These are phyloP conservation scores for Bimastos eiseni DNA, from an alignment of 2,888 invertebrate species.

Conservation along the genomic window DNA sequence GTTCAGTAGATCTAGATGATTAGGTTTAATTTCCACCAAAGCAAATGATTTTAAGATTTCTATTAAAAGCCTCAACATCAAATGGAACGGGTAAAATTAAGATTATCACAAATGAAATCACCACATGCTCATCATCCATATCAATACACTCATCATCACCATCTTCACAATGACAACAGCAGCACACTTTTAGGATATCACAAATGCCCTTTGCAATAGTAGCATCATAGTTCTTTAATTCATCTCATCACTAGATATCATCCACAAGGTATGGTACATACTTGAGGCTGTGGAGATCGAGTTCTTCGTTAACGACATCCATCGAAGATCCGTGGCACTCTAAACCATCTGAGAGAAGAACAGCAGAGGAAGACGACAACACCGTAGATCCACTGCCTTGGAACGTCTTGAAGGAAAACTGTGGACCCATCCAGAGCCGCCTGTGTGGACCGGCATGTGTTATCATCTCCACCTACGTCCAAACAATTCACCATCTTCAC, in stretches of 20 bases:
- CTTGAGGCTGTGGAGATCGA: slow-evolving; percentile 62
- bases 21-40: background rate
- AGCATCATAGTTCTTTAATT: background rate
- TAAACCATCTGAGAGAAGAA: slow-evolving; percentile 60
- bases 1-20: background rate
- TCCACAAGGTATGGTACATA: slow-evolving; percentile 45
- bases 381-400: slow-evolving; percentile 58
- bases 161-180: background rate
- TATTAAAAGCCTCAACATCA: no score
- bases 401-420: slow-evolving; percentile 83
- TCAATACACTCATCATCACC: background rate
- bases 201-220: background rate
- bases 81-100: no score
- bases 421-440: slow-evolving; percentile 98
- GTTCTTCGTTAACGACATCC: slow-evolving; percentile 60
- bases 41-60: background rate
- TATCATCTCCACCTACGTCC: slow-evolving; percentile 83
- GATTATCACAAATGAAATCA: no score
- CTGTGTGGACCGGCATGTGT: slow-evolving; percentile 94
- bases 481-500: background rate
- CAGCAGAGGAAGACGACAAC: slow-evolving; percentile 60
- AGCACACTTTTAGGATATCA: no score
- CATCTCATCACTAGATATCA: background rate
- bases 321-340: slow-evolving; percentile 55
- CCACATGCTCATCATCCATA: background rate